Base-by-base conservation (phyloP, 1,140 invertebrate species). In the Drosophila sproati region DNA sequence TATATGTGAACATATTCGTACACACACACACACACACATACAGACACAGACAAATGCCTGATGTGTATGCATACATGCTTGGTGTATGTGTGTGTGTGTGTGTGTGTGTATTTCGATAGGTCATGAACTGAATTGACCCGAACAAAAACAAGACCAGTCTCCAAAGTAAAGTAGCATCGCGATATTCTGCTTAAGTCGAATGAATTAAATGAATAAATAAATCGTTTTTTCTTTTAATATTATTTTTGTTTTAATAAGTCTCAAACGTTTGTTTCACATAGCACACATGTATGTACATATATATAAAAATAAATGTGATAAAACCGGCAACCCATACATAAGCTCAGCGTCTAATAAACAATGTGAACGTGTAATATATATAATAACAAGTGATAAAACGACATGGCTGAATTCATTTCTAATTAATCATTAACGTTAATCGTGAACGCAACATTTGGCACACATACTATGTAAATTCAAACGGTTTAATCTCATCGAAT, bases 71-170 rank as follows among this genome's bases (percentile, higher is more conserved):
- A 47, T 80, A 20, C 28, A 45, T 51, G 51, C 56, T 32, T 66
- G 64, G 29, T 73, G 41, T 62, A 39, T 39, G 48, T 67, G 45
- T 68, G 31, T 62, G 45, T 55, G 48, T 66, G 60, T 78, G 55
- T 37, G 55, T 45, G 69, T 66, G 72, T 63, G 51, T 41, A 60
- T 82, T 78, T 87, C 64, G 70, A 87, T 87, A 86, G 82, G 82
- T 86, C 82, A 87, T 86, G 82, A 86, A 86, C 82, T 87, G 75
- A 71, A 82, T 86, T 87, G 82, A 87, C 82, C 82, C 77, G 82
- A 54, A 66, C 69, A 67, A 68, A 67, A 85, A 82, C 75, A 75
- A 78, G 75, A 69, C 28, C 39, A 59, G 29, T 29, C 29, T 31
- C 5, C 51, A 34, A 20, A 20, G 54, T 52, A 41, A 7, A 37